Evolutionary conservation across 2,797 vertebrate species (phyloP).

Genomic region (Oryzias dopingdopingensis): DNA sequence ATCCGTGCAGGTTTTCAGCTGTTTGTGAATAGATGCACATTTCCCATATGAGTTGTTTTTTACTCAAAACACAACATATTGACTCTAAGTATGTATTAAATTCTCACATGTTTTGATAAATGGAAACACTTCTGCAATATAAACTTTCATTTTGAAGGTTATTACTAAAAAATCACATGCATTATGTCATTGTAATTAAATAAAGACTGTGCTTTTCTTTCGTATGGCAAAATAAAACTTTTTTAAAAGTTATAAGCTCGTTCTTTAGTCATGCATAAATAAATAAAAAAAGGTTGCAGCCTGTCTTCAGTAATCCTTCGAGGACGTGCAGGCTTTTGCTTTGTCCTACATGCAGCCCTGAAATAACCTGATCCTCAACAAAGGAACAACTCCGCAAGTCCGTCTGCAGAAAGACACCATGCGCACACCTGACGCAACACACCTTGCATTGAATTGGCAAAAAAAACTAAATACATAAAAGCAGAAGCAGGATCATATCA

Average conservation of each 20-base stretch:
- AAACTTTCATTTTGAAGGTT: no score
- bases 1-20: no score
- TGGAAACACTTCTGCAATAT: no score
- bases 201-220: background rate
- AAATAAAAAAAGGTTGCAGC: conserved; percentile 6
- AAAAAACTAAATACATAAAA: background rate
- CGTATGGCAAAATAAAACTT: background rate
- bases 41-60: no score
- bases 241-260: background rate
- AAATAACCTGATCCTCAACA: conserved; percentile 18
- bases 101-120: no score
- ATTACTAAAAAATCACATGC: no score
- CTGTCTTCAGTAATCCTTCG: conserved; percentile 12
- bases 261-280: background rate
- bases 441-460: background rate
- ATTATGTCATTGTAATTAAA: no score
- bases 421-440: background rate
- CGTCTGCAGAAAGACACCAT: background rate
- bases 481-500: background rate
- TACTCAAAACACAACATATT: no score
- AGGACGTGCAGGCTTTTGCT: conserved; percentile 14
- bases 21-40: no score
- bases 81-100: no score
- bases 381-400: conserved; percentile 13
- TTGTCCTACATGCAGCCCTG: conserved; percentile 31